phyloP scores from a whole-genome alignment of 2,113 vertebrate species.

The Thinocorus orbignyianus region DNA sequence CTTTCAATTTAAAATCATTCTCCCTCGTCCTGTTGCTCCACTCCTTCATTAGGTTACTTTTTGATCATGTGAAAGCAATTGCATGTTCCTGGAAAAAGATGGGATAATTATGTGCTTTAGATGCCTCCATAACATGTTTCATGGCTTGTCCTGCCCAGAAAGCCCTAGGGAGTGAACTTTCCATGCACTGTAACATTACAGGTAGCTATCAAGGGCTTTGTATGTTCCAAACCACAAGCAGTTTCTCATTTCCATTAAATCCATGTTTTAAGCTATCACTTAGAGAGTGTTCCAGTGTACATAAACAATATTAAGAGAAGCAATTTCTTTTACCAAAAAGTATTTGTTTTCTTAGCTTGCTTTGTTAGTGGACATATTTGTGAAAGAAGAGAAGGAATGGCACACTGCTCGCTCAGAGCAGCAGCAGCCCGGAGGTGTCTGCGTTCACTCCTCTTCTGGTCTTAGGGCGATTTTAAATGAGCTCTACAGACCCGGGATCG shows the following conservation, averaged over 20 bases:
- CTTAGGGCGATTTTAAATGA: neutral
- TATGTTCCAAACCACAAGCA: neutral
- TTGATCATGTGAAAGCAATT: neutral
- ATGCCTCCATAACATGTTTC: neutral
- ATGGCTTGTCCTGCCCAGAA: neutral
- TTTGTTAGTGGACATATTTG: neutral
- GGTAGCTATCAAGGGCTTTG: neutral
- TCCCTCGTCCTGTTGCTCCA: no score
- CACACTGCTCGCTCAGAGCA: rapidly evolving
- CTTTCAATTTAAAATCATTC: no score
- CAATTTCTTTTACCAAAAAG: neutral
- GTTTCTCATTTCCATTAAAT: neutral
- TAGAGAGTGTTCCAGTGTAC: neutral
- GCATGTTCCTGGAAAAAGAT: neutral
- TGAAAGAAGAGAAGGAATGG: neutral
- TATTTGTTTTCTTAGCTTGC: neutral
- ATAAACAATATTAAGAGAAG: neutral
- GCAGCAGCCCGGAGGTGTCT: neutral
- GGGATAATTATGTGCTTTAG: neutral
- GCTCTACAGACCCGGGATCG: neutral
- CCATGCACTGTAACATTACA: neutral
- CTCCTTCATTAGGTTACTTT: neutral
- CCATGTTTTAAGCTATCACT: neutral
- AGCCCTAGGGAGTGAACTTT: neutral
- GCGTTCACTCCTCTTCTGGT: neutral